Percentiles rank a stretch among this genome's conserved stretches.
Evolutionary conservation across 2,113 vertebrate genomes (phyloP).

Genomic region (Castor canadensis): DNA sequence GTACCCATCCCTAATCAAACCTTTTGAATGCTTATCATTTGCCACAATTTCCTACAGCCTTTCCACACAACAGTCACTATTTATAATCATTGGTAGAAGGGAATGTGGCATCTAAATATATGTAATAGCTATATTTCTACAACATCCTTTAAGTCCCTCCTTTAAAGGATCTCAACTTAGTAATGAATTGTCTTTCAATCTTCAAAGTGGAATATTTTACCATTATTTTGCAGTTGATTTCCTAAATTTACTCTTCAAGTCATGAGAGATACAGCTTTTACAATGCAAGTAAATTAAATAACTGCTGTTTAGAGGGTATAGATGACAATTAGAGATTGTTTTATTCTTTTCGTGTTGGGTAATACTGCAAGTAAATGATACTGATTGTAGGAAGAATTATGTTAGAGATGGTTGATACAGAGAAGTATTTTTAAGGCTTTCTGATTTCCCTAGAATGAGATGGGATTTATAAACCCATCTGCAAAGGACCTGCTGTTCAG

Average conservation of each 20-base stretch:
- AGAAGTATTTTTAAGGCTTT: not conserved
- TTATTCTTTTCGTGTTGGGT: not conserved
- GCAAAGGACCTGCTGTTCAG: conserved; percentile 24
- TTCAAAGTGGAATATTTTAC: not conserved
- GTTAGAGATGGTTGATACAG: not conserved
- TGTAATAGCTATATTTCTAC: conserved; percentile 12
- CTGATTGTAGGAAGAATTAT: not conserved
- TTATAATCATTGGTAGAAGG: conserved; percentile 57
- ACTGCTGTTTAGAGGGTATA: not conserved
- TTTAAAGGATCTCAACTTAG: conserved; percentile 29
- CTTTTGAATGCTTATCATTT: conserved; percentile 70
- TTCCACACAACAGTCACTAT: conserved; percentile 12
- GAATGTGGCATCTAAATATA: conserved; percentile 45
- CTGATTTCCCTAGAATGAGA: not conserved
- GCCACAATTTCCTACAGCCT: conserved; percentile 64
- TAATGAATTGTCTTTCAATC: not conserved
- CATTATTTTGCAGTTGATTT: conserved; percentile 7
- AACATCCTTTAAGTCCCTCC: not conserved
- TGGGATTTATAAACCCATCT: conserved; percentile 11
- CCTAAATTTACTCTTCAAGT: conserved; percentile 9
- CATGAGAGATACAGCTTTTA: not conserved
- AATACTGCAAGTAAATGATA: conserved; percentile 1
- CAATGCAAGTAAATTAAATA: not conserved
- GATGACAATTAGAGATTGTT: not conserved
- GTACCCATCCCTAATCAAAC: conserved; percentile 54